Evolutionary conservation across 2,113 vertebrate genomes (phyloP).

Genomic region (Myrmecobius fasciatus): DNA sequence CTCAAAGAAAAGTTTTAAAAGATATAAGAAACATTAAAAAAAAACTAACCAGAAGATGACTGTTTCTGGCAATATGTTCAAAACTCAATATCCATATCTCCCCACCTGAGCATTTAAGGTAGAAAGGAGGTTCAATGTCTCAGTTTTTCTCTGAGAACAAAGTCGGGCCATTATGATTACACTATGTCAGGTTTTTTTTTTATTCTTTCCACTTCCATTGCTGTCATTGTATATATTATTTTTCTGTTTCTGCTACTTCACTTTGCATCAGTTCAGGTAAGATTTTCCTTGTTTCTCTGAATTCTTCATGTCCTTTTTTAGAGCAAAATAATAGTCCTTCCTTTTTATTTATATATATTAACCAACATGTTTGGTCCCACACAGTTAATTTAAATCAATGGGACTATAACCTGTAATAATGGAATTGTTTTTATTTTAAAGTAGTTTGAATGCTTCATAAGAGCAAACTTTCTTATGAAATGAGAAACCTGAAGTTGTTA

Average conservation of each 20-base stretch:
- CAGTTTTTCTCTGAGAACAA: not conserved
- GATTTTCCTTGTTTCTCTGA: not conserved
- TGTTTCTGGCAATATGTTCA: not conserved
- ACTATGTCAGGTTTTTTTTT: not conserved
- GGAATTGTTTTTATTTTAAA: not conserved
- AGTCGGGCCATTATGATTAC: not conserved
- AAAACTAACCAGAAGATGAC: not conserved
- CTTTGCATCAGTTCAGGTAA: not conserved
- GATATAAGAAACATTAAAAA: not conserved
- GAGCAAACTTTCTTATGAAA: not conserved
- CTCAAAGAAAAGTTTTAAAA: not conserved
- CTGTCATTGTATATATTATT: not conserved
- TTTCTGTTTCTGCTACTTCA: not conserved
- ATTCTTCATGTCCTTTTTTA: not conserved
- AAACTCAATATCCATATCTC: not conserved
- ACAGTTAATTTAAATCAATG: not conserved
- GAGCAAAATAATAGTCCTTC: not conserved
- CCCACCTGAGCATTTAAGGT: not conserved
- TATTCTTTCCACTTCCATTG: not conserved
- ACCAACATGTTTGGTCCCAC: not conserved
- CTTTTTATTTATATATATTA: not conserved
- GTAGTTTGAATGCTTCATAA: not conserved
- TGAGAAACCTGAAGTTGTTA: not conserved
- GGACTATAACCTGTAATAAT: not conserved
- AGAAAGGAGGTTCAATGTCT: not conserved